A percentile compares a stretch with the other conserved stretches of the same genome.
Conservation (phyloP, 2,797 vertebrate genomes). For the Merluccius polli region DNA sequence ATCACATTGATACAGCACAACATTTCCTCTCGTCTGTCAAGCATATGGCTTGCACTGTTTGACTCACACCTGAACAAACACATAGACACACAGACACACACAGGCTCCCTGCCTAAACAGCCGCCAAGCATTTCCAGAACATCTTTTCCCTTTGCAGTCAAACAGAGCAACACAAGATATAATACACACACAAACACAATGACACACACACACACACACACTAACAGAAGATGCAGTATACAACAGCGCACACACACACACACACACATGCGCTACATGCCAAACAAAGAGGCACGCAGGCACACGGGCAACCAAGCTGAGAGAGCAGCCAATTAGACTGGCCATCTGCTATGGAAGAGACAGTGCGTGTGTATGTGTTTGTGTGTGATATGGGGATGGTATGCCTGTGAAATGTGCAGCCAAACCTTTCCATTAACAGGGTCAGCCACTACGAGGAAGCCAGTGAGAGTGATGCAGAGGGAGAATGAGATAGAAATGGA, state of each 20-base stretch:
- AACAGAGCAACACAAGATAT: not conserved
- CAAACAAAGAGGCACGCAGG: slow-evolving; percentile 26
- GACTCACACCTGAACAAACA: not conserved
- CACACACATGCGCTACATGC: slow-evolving; percentile 10
- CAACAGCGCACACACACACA: not conserved
- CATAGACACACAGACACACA: not conserved
- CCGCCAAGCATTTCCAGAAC: slow-evolving; percentile 11
- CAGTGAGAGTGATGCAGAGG: not conserved
- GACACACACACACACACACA: not conserved
- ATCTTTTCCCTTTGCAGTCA: slow-evolving; percentile 8
- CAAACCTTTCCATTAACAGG: no score
- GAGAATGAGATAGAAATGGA: not conserved
- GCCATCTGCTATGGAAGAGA: slow-evolving; percentile 37
- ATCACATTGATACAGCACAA: no score
- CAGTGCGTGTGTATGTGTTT: no score
- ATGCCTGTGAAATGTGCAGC: no score
- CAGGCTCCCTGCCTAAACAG: not conserved
- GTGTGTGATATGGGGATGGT: no score
- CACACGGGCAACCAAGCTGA: slow-evolving; percentile 35
- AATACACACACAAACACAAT: slow-evolving; percentile 1
- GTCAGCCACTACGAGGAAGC: not conserved
- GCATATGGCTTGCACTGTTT: not conserved
- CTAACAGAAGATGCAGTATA: not conserved
- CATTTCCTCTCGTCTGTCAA: no score
- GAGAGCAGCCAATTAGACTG: slow-evolving; percentile 47